Conservation (phyloP, 2,888 invertebrate genomes). For the Eupithecia inturbata region DNA sequence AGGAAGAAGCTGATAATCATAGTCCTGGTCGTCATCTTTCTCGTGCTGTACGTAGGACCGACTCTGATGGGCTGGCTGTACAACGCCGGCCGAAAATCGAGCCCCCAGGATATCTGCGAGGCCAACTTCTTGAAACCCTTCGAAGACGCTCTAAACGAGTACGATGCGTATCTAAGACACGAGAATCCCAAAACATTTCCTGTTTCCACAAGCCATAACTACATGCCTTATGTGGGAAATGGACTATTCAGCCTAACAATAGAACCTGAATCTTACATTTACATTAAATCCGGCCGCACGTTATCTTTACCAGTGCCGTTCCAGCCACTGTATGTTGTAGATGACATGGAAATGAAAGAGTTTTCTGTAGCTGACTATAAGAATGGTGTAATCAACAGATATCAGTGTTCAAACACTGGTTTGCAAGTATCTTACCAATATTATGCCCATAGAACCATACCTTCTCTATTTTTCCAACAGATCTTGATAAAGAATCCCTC, state of each 20-base stretch:
- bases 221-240: conserved; percentile 90
- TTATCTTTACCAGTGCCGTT: conserved; percentile 87
- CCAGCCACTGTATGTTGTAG: conserved; percentile 86
- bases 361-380: conserved; percentile 88
- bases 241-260: conserved; percentile 88
- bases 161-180: conserved; percentile 86
- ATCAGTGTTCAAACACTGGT: conserved; percentile 87
- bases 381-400: conserved; percentile 87
- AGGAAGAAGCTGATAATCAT: conserved; percentile 79
- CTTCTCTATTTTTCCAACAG: conserved; percentile 92
- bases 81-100: conserved; percentile 71
- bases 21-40: conserved; percentile 81
- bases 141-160: conserved; percentile 84
- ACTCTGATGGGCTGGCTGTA: conserved; percentile 86
- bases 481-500: conserved; percentile 90
- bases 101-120: conserved; percentile 86
- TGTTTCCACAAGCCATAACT: conserved; percentile 82
- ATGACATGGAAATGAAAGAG: conserved; percentile 84
- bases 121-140: conserved; percentile 86
- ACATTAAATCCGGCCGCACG: conserved; percentile 87
- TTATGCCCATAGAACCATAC: conserved; percentile 92
- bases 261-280: conserved; percentile 85
- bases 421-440: conserved; percentile 87
- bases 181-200: conserved; percentile 81
- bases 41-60: conserved; percentile 87